Evolutionary conservation across 2,888 invertebrate species (phyloP).

Genomic region (Ormyrus pomaceus): DNA sequence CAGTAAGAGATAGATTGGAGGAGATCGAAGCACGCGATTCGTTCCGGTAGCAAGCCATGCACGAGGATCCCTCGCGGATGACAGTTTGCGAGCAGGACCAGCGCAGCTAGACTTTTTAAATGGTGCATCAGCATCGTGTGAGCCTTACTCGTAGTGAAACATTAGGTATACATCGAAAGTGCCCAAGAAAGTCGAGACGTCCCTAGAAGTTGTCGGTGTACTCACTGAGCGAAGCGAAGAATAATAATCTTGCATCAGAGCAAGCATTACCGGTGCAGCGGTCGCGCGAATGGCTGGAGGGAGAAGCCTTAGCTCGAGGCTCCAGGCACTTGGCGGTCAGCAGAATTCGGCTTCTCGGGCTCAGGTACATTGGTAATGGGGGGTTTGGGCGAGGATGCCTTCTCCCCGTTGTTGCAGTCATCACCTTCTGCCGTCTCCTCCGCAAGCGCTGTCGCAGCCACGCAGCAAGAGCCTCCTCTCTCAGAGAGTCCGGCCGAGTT

Average conservation of each 20-base stretch:
- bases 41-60: conserved; percentile 1
- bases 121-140: conserved; percentile 68
- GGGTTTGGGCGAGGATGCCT: conserved; percentile 75
- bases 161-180: conserved; percentile 70
- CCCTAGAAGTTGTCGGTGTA: conserved; percentile 61
- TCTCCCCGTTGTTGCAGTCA: conserved; percentile 72
- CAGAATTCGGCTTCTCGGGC: neutral
- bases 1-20: neutral
- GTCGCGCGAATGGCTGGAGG: conserved; percentile 52
- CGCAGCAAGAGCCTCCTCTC: conserved; percentile 29
- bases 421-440: conserved; percentile 65
- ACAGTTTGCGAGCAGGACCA: conserved; percentile 41
- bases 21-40: neutral
- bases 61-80: conserved; percentile 45
- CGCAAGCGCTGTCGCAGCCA: conserved; percentile 50
- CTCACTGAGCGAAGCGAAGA: neutral
- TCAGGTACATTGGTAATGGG: conserved; percentile 71
- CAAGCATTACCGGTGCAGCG: neutral
- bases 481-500: conserved; percentile 35
- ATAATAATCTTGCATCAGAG: neutral
- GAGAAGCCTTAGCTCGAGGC: neutral
- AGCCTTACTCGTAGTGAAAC: conserved; percentile 69
- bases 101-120: conserved; percentile 67
- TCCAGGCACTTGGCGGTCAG: conserved; percentile 3
- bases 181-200: conserved; percentile 69